Conservation (phyloP, 2,888 invertebrate species). For the Branchinecta sandiegonensis region DNA sequence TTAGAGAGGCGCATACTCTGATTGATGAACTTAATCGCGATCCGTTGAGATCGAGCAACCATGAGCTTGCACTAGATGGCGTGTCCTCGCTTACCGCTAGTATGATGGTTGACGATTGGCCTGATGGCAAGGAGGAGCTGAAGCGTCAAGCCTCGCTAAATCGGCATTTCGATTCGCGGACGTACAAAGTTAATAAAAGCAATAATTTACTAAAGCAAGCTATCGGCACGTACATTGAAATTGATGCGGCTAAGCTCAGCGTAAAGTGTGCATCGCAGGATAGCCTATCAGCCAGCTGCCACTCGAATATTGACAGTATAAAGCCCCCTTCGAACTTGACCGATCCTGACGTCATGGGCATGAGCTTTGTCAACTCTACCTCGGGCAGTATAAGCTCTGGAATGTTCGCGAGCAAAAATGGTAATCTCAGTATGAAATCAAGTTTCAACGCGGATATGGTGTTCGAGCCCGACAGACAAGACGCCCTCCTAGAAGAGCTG, state of each 20-base stretch:
- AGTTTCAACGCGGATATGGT: constrained; percentile 21
- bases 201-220: constrained; percentile 10
- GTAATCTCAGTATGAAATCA: constrained; percentile 19
- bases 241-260: constrained; percentile 23
- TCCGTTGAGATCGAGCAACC: background rate
- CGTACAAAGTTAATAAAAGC: background rate
- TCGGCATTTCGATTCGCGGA: constrained; percentile 5
- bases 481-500: constrained; percentile 20
- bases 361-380: constrained; percentile 11
- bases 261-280: constrained; percentile 23
- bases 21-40: background rate
- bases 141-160: background rate
- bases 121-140: background rate
- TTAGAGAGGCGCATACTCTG: constrained; percentile 3
- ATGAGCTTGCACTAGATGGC: constrained; percentile 1
- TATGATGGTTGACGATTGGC: constrained; percentile 10
- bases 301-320: constrained; percentile 58
- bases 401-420: constrained; percentile 1
- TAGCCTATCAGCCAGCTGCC: constrained; percentile 33
- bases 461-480: constrained; percentile 21
- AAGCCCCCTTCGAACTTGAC: constrained; percentile 73
- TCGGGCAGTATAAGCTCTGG: background rate
- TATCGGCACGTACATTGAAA: constrained; percentile 18
- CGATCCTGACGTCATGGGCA: constrained; percentile 38
- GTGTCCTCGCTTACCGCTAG: background rate